Evolutionary conservation across 2,113 vertebrate genomes (phyloP).

Genomic region (Orientallactaga bullata): DNA sequence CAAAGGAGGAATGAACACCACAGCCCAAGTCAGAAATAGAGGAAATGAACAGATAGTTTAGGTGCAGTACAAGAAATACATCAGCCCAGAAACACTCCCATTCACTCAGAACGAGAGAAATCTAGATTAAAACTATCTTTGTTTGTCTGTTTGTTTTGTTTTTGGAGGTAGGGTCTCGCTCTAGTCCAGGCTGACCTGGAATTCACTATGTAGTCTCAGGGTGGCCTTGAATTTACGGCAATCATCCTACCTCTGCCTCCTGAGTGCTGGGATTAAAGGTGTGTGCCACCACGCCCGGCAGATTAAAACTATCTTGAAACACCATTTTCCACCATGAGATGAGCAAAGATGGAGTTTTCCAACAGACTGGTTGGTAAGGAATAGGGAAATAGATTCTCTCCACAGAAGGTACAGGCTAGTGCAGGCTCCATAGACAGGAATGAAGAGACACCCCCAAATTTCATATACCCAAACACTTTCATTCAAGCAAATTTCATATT

Average conservation of each 20-base stretch:
- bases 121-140: too few species aligned
- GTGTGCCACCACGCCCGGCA: too few species aligned
- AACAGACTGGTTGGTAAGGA: background rate
- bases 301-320: background rate
- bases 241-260: too few species aligned
- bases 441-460: background rate
- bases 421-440: background rate
- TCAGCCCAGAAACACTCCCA: background rate
- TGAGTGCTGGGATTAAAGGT: too few species aligned
- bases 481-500: background rate
- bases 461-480: background rate
- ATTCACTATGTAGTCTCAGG: too few species aligned
- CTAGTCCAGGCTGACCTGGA: too few species aligned
- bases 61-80: background rate
- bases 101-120: background rate
- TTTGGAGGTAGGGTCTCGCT: too few species aligned
- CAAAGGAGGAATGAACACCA: constrained; percentile 29
- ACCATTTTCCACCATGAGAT: background rate
- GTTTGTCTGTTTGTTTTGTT: too few species aligned
- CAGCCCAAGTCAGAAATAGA: background rate
- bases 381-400: background rate
- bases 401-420: background rate
- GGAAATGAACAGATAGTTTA: background rate
- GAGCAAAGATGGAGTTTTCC: background rate
- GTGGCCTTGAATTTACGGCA: too few species aligned